These are phyloP conservation scores for Phthorimaea operculella DNA, from an alignment of 1,140 invertebrate species.

Conservation along the genomic window DNA sequence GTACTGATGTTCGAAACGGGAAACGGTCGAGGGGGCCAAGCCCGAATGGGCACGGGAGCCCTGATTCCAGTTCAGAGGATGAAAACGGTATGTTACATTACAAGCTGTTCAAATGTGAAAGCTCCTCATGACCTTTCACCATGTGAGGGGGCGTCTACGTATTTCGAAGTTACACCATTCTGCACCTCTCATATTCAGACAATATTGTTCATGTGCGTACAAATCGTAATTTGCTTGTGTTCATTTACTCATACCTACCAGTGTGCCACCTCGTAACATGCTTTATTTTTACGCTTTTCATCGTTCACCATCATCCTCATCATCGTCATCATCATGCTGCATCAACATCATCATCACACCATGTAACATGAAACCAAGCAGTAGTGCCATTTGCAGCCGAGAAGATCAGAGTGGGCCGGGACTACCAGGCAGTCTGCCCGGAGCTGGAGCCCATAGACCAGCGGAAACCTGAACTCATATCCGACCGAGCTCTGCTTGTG, in stretches of 20 bases:
- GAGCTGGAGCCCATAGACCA: conserved; percentile 74
- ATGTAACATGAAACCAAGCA: conserved; percentile 62
- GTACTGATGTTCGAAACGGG: conserved; percentile 84
- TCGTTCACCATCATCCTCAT: conserved; percentile 56
- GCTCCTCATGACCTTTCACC: neutral
- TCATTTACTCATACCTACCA: conserved; percentile 9
- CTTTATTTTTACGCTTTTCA: conserved; percentile 63
- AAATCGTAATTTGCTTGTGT: neutral
- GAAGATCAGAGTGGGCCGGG: conserved; percentile 93
- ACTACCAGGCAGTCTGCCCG: conserved; percentile 93
- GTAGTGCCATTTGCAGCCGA: conserved; percentile 78
- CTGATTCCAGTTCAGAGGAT: conserved; percentile 83
- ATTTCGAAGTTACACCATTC: neutral
- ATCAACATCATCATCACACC: conserved; percentile 49
- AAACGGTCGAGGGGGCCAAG: conserved; percentile 87
- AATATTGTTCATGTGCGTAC: neutral
- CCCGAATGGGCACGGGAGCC: conserved; percentile 84
- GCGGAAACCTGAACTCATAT: conserved; percentile 71
- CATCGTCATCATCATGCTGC: conserved; percentile 48
- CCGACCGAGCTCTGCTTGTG: conserved; percentile 90
- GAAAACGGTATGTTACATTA: conserved; percentile 73
- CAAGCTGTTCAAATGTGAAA: no score
- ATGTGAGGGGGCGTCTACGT: neutral
- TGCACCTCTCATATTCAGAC: neutral
- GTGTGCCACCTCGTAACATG: conserved; percentile 26